Evolutionary conservation across 2,888 invertebrate species (phyloP), one percentile per base, ranked within the genome.

Genomic region (Amaurobius ferox): DNA sequence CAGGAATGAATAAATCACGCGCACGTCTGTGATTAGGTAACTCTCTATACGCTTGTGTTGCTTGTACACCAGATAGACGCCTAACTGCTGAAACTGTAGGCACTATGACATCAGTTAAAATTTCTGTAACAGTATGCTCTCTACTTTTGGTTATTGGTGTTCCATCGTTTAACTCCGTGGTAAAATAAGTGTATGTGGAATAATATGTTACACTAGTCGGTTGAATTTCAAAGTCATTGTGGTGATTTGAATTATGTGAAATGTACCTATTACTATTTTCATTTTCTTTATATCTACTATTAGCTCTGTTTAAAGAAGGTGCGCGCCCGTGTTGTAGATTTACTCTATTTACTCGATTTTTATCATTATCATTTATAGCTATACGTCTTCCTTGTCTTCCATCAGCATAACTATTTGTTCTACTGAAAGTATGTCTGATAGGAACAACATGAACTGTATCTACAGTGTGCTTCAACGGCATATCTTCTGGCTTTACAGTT

Each of bases 131-230:
- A 29, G 88, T 88, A 39, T 86, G 86, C 23, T 89, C 88, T 28
- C 86, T 67, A 11, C 83, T 88, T 26, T 67, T 78, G 0, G 88
- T 74, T 3, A 86, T 62, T n/a, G 89, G 89, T 2, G 64, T 79
- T 30, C 79, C 88, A 32, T 81, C 77, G 3, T 74, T 62, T 13
- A 89, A 61, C 44, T 88, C 88, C 2, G 89, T 89, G 0, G 89
- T 89, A 28, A 83, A 88, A 66, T 88, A 83, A 7, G 89, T 89
- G 40, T 88, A 88, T 0, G 89, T 89, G 7, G 89, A 89, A 74
- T 88, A 89, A 67, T 73, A 89, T 16, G 89, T 89, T 5, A 89
- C 68, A 16, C 87, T 88, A n/a, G 88, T 88, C 32, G 88, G 88
- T 28, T 79, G 78, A 23, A 88, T 79, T 35, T 61, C 76, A 30